Conservation (phyloP, 2,113 vertebrate genomes). For the Pituophis catenifer region DNA sequence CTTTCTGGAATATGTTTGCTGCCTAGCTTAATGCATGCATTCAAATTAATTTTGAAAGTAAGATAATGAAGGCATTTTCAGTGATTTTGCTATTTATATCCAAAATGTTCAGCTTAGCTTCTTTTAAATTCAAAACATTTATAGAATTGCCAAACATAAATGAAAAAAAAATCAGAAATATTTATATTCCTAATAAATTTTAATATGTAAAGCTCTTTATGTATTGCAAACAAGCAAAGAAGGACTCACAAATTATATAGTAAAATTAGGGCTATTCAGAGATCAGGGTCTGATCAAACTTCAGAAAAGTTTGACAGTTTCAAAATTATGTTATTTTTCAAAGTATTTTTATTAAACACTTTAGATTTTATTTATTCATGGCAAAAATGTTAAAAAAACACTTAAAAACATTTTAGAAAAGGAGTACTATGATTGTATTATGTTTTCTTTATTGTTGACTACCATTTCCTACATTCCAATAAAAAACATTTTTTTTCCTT, state of each 20-base stretch:
- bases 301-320: neutral
- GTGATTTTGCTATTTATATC: neutral
- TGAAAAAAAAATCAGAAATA: neutral
- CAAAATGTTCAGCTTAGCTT: neutral
- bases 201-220: neutral
- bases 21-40: slow-evolving; percentile 6
- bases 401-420: neutral
- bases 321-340: neutral
- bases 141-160: slow-evolving; percentile 9
- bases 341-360: neutral
- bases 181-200: neutral
- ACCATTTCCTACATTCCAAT: neutral
- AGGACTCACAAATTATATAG: neutral
- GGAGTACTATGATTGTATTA: neutral
- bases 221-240: neutral
- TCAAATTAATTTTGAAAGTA: slow-evolving; percentile 7
- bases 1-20: slow-evolving; percentile 29
- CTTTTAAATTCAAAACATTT: neutral
- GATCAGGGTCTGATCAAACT: neutral
- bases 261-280: neutral
- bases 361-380: neutral
- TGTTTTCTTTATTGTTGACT: neutral
- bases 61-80: neutral
- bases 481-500: neutral
- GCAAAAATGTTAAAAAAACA: neutral